Evolutionary conservation across 2,113 vertebrate genomes (phyloP), one percentile per base, ranked within the genome.

Genomic region (Sylvietta virens): DNA sequence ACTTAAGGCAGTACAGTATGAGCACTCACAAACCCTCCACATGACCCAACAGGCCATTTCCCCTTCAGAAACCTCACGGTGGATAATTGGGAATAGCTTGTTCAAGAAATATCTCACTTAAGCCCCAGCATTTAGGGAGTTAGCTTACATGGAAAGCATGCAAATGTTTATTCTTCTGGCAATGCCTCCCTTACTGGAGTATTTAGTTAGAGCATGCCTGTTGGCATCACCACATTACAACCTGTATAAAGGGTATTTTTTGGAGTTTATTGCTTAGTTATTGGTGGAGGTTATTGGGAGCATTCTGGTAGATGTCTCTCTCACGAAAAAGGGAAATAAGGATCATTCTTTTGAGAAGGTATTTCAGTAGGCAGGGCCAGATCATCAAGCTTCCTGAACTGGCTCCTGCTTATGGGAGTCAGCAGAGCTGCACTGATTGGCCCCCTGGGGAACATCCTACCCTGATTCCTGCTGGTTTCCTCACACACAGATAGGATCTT

Each of bases 241-340:
- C 15, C 13, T 42, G 11, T 6, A 57, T 24, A 39, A 56, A 42
- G 8, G 27, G 7, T 14, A 42, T 47, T 78, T 71, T 30, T 62
- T 79, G 48, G 40, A 51, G 22, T 26, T 62, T 57, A 26, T 53
- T 61, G 17, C 28, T 61, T 28, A 4, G 21, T 26, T 73, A 10
- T 45, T 89, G n/a, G 16, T 24, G n/a, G 37, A 2, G 4, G 3
- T 47, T 77, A 40, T 12, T 40, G 7, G 20, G 35, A 77, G 10
- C 8, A 66, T 71, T 70, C 78, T 35, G 37, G 37, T 30, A 88
- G 60, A 33, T 50, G 1, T 24, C 20, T 60, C 76, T 76, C 60
- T 66, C 56, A 91, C 53, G 65, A 87, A 94, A 77, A 60, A 48
- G 20, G 18, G 44, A 94, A 88, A 64, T 53, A 74, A 79, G 18